These are phyloP conservation scores for Ictalurus furcatus DNA, from an alignment of 2,113 vertebrate genomes.

Conservation along the genomic window DNA sequence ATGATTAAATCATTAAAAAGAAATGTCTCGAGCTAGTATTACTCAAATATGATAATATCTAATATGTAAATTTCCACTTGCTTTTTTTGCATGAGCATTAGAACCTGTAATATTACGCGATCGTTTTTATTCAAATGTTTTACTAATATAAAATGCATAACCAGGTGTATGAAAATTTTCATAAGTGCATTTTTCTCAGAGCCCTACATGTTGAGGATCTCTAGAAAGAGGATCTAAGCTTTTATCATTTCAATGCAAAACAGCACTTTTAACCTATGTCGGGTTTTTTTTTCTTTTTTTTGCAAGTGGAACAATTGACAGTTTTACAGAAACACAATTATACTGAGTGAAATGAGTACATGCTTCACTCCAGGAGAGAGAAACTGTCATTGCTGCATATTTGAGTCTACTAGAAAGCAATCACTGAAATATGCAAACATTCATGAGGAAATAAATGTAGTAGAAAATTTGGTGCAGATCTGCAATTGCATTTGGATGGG, in stretches of 20 bases:
- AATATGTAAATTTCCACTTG: neutral
- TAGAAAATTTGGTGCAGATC: slow-evolving; percentile 69
- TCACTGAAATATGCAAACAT: slow-evolving; percentile 72
- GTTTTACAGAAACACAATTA: slow-evolving; percentile 54
- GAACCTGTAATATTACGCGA: neutral
- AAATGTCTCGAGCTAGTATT: neutral
- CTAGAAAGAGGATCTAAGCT: slow-evolving; percentile 21
- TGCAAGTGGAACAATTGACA: slow-evolving; percentile 52
- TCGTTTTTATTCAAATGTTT: neutral
- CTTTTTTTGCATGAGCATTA: neutral
- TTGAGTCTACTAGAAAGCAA: slow-evolving; percentile 69
- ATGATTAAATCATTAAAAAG: neutral
- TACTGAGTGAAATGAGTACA: slow-evolving; percentile 54
- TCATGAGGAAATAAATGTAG: slow-evolving; percentile 74
- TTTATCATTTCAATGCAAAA: slow-evolving; percentile 41
- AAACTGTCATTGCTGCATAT: slow-evolving; percentile 59
- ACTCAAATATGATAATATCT: neutral
- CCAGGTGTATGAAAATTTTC: neutral
- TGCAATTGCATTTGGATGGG: slow-evolving; percentile 69
- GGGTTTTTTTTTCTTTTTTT: neutral
- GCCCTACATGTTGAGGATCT: slow-evolving; percentile 8
- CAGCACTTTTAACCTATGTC: slow-evolving; percentile 31
- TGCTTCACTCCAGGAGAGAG: slow-evolving; percentile 51
- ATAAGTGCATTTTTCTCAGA: neutral
- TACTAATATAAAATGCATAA: neutral